Conservation (phyloP, 53 echinoderm and acorn worm species). For the Stichopus horrens region DNA sequence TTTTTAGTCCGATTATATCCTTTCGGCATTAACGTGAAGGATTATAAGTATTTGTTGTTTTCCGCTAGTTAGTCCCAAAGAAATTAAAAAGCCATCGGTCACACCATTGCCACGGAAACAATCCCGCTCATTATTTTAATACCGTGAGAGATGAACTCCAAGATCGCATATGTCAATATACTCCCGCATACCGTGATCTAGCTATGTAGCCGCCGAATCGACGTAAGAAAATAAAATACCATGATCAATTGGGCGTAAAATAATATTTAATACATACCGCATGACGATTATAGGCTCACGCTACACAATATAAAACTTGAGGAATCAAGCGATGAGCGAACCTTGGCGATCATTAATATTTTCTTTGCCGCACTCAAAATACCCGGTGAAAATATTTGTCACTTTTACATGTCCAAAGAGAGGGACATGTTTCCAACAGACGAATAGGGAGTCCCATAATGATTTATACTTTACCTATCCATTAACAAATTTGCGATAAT, state of each 20-base stretch:
- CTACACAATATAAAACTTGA: too few relatives aligned
- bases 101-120: constrained; percentile 7
- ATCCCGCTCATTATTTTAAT: constrained; percentile 22
- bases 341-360: too few relatives aligned
- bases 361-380: too few relatives aligned
- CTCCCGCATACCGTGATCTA: neutral
- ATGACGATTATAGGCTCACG: too few relatives aligned
- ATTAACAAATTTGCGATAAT: too few relatives aligned
- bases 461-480: too few relatives aligned
- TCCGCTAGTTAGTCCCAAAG: constrained; percentile 33
- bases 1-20: constrained; percentile 14
- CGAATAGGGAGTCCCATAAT: too few relatives aligned
- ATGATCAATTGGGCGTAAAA: neutral
- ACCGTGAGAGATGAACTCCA: neutral
- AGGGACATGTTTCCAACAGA: too few relatives aligned
- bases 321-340: too few relatives aligned
- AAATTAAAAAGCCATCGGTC: constrained; percentile 25
- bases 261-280: neutral
- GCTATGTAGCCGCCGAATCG: neutral
- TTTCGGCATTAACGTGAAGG: constrained; percentile 32
- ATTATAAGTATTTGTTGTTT: constrained; percentile 14
- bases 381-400: too few relatives aligned
- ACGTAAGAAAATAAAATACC: neutral
- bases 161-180: neutral
- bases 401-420: too few relatives aligned